Evolutionary conservation across 92 coral and sea anemone genomes (phyloP).

Genomic region (Porites rus): DNA sequence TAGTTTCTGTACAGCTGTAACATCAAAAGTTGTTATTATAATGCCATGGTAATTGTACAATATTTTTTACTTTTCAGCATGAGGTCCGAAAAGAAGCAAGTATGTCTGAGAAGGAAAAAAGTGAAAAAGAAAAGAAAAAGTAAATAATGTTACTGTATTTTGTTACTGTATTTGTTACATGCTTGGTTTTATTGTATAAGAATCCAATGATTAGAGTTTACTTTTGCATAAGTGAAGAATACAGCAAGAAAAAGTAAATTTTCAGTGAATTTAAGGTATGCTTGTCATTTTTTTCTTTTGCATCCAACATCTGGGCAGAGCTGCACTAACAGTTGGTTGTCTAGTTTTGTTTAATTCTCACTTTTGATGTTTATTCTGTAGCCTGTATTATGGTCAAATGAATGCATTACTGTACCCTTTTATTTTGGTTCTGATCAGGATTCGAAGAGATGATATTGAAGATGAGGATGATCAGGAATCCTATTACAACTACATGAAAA

Average conservation of each 20-base stretch:
- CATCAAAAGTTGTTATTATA: neutral
- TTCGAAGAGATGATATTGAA: slow-evolving; percentile 94
- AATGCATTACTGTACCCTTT: neutral
- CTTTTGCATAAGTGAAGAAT: too few relatives aligned
- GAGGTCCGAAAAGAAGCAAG: slow-evolving; percentile 83
- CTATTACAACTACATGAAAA: slow-evolving; percentile 92
- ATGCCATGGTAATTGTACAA: neutral
- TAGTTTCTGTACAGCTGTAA: neutral
- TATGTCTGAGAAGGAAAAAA: slow-evolving; percentile 79
- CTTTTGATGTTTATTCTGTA: neutral
- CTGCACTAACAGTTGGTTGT: too few relatives aligned
- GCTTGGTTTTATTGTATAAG: neutral
- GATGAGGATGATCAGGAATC: slow-evolving; percentile 99
- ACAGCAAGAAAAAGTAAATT: too few relatives aligned
- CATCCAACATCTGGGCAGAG: too few relatives aligned
- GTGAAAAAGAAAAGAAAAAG: slow-evolving; percentile 94
- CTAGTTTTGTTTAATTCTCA: too few relatives aligned
- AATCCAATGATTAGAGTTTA: neutral
- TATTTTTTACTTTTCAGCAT: slow-evolving; percentile 51
- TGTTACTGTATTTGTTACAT: neutral
- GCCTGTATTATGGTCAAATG: neutral
- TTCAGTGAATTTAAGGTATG: too few relatives aligned
- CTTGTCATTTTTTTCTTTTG: too few relatives aligned
- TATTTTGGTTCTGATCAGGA: slow-evolving; percentile 38
- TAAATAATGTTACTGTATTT: slow-evolving; percentile 20